A percentile compares a stretch with the other conserved stretches of the same genome.
phyloP scores from a whole-genome alignment of 2,113 vertebrate genomes.

The Microcebus jonahi region DNA sequence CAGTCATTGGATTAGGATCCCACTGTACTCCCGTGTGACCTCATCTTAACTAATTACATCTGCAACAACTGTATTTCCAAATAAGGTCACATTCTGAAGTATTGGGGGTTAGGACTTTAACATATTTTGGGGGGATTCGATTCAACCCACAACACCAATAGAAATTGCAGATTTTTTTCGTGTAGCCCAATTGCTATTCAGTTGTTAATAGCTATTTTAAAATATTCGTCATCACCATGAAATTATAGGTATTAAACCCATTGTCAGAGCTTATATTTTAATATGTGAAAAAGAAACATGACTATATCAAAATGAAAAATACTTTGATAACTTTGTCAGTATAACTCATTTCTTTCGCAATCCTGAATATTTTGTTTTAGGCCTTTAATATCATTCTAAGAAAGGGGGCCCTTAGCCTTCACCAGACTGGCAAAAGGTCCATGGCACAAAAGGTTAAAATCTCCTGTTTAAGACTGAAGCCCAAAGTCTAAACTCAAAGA shows the following conservation, averaged over 20 bases:
- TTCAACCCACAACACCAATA: not conserved
- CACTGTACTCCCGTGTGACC: not conserved
- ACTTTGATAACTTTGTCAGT: not conserved
- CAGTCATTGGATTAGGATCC: constrained; percentile 8
- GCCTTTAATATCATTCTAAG: constrained; percentile 1
- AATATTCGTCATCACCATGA: not conserved
- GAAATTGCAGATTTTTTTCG: not conserved
- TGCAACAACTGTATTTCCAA: not conserved
- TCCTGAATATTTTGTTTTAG: constrained; percentile 21
- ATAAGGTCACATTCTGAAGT: not conserved
- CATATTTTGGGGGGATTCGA: not conserved
- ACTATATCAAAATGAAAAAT: not conserved
- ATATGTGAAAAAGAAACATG: not conserved
- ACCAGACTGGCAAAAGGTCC: not conserved
- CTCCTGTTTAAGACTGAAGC: not conserved
- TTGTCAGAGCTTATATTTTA: constrained; percentile 15
- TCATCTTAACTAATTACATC: not conserved
- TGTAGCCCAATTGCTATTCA: not conserved
- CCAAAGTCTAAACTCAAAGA: not conserved
- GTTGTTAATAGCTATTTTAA: not conserved
- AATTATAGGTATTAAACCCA: not conserved
- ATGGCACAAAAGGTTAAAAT: not conserved
- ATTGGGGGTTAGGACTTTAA: not conserved
- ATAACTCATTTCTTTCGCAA: constrained; percentile 44
- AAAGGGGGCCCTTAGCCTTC: not conserved